Base-by-base conservation (phyloP, 2,113 vertebrate species). In the Chamaetylas fuelleborni region DNA sequence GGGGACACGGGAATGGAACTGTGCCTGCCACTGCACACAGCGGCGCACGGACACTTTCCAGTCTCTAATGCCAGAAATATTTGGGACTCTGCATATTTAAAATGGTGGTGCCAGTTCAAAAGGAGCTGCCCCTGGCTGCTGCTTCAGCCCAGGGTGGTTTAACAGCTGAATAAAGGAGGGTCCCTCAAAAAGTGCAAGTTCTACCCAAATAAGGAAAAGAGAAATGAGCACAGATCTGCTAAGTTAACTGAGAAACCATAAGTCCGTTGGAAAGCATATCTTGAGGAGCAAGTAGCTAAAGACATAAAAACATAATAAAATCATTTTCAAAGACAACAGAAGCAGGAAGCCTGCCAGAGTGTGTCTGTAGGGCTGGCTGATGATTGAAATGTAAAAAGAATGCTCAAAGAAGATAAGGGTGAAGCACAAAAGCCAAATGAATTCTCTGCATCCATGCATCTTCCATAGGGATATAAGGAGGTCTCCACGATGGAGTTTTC, bases 241-340 rank as follows among this genome's bases (percentile, higher is more conserved):
- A 50, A 88, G 80, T 65, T 88, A 84, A 84, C 83, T 70, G 43
- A 91, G 82, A 95, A 93, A 70, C 67, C 8, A 3, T 88, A 83
- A 86, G 56, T 78, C 47, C 0, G 26, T 86, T 94, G 72, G 90
- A 90, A 92, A 78, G 38, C 33, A 2, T 88, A 83, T 94, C 86
- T 78, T 56, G 56, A 88, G 51, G 51, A 95, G 86, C 82, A 91
- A 93, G 76, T 40, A 92, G 86, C 60, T 74, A 38, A 83, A 94
- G 83, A 93, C 72, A 84, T 84, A 71, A 93, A 96, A 95, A 83
- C 76, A 51, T 70, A 91, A 93, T 93, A 91, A 92, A 94, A 92
- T 88, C 62, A 83, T 86, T 94, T 92, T 93, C 76, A 94, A 95
- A 94, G 72, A 90, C 82, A 97, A 88, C 69, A 88, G 91, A 94